A percentile compares a stretch with the other conserved stretches of the same genome.
phyloP scores from a whole-genome alignment of 2,113 vertebrate species.

The Rhinolophus sinicus region DNA sequence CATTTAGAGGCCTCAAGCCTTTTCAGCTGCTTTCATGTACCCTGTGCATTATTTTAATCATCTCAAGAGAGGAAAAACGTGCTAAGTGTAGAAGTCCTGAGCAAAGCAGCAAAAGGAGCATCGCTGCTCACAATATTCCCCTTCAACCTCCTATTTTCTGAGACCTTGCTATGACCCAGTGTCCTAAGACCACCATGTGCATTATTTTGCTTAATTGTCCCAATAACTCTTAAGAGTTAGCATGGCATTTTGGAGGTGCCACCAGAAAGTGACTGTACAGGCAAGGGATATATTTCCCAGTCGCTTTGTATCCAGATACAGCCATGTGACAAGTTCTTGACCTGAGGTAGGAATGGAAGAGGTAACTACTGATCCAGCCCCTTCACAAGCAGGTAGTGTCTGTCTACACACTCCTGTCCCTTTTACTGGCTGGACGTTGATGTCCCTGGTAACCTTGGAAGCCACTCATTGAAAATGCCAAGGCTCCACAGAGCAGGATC shows the following conservation, averaged over 20 bases:
- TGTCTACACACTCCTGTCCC: neutral
- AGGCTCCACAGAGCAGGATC: neutral
- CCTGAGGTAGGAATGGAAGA: neutral
- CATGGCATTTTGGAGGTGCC: neutral
- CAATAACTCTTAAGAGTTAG: neutral
- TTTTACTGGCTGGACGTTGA: neutral
- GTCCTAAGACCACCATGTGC: neutral
- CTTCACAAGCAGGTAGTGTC: neutral
- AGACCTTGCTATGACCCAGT: neutral
- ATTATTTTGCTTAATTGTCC: neutral
- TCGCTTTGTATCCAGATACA: neutral
- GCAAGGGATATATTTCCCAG: neutral
- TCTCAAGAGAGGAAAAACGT: neutral
- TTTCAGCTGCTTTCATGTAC: neutral
- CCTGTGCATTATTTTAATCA: neutral
- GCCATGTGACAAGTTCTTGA: neutral
- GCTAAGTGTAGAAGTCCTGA: neutral
- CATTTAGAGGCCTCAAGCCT: neutral
- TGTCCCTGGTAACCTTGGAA: neutral
- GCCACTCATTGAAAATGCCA: neutral
- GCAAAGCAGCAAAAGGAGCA: neutral
- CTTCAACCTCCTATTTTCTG: too few species aligned
- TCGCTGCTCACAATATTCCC: neutral
- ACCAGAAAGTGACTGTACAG: neutral
- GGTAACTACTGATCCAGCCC: fast-evolving